Base-by-base conservation (phyloP, 2,113 vertebrate species). In the Halichoeres trimaculatus region DNA sequence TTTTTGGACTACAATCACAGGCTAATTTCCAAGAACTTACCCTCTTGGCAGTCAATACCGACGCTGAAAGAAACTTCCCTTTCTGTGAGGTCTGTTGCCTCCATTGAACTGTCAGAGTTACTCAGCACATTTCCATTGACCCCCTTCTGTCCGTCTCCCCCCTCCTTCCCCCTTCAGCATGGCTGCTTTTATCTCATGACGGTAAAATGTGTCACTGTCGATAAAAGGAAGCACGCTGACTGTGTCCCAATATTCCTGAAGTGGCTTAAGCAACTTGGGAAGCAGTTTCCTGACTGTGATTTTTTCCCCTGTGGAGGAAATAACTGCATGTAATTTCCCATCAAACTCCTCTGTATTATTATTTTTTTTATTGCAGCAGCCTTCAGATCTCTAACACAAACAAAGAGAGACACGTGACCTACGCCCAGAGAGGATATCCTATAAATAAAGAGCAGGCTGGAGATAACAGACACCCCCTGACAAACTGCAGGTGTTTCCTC, bases 401-500 rank as follows among this genome's bases (percentile, higher is more conserved):
- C 65, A 87, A 40, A 58, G 23, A 60, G 34, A 57, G 26, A 57
- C 22, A 26, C 3, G 1, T 54, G 50, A 47, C 22, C 43, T 9
- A 20, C 19, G 22, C 60, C 60, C 54, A 70, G 34, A 65, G 17
- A 58, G 58, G 36, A 63, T 60, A 55, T 71, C 67, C 80, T 73
- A 63, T 52, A 67, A 84, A 79, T 56, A 88, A 76, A 66, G 11
- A 68, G 26, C 20, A 14, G 66, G 14, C 20, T 30, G 12, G 53
- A 11, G 67, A 66, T 84, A 66, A 83, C 57, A 64, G 71, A 72
- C 41, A 45, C 52, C 22, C 70, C 22, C 19, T 68, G 57, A 74
- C 70, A 74, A 55, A 58, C 35, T 53, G 26, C 72, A 83, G 74
- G 76, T 74, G 83, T 76, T 83, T 78, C 75, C 83, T 87, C 55